Base-by-base conservation (phyloP, 2,888 invertebrate species). In the Criorhina ranunculi region DNA sequence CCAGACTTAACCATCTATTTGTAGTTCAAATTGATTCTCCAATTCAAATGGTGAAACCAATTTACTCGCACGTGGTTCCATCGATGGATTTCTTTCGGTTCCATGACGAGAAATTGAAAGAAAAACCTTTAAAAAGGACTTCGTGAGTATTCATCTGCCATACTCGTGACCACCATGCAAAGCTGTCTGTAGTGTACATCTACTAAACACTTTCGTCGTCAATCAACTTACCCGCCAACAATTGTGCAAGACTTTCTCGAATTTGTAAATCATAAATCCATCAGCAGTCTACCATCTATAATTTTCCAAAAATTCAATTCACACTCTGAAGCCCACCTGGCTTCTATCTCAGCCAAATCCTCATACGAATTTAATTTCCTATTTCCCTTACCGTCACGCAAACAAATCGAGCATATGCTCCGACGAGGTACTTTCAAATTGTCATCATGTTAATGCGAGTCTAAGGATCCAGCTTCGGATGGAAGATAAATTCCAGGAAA, bases 331-430 rank as follows among this genome's bases (percentile, higher is more conserved):
- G 40, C 57, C 57, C 51, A 67, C 19, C 42, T 49, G 57, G 62
- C 24, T 19, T 77, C 77, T 53, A n/a, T 46, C 1, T 7, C 17
- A 44, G 46, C 78, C 72, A 73, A 60, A 72, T 77, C 72, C 53
- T 78, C 72, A 66, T 73, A 79, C 82, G 78, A 82, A 82, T 83
- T 83, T 60, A 72, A 78, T 66, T 73, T 73, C 78, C 60, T 73
- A 31, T 59, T 11, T 17, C 53, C 67, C 67, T 53, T 40, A 6
- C 29, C 19, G 33, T 55, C 53, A 31, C 4, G 51, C 44, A 55
- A 75, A 60, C 59, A 73, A 44, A 73, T 78, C 66, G 33, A 66
- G 72, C 78, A 64, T 67, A 51, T 75, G 67, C 53, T 60, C 31
- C 35, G n/a, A 31, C 44, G 40, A 15, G 24, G 67, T 67, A 78